Percentiles rank a stretch among this genome's conserved stretches.
These are phyloP conservation scores for Sinohyriopsis cumingii DNA, from an alignment of 2,888 invertebrate genomes.

Conservation along the genomic window DNA sequence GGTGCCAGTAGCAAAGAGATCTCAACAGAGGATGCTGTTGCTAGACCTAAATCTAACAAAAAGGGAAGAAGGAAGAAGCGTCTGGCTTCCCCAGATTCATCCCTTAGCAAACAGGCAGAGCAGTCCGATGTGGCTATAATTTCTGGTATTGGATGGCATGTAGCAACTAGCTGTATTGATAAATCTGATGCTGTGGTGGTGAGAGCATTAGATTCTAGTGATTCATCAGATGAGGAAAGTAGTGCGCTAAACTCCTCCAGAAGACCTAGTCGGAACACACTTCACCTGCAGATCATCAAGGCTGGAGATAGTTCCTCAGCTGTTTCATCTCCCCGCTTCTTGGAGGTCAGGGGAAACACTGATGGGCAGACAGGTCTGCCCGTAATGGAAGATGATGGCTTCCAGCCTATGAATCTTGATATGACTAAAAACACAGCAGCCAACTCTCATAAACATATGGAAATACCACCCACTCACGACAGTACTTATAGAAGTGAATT, in stretches of 20 bases:
- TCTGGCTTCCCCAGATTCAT: constrained; percentile 38
- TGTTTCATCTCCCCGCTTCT: constrained; percentile 46
- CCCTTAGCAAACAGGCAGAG: constrained; percentile 40
- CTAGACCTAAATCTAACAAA: constrained; percentile 56
- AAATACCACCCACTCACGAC: too few species aligned
- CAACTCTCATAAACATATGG: neutral
- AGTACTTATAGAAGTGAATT: constrained; percentile 8
- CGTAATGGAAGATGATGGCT: constrained; percentile 49
- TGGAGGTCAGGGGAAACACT: constrained; percentile 41
- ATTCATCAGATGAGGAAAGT: constrained; percentile 28
- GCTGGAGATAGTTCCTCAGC: constrained; percentile 29
- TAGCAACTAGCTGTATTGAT: constrained; percentile 58
- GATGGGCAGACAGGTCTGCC: constrained; percentile 29
- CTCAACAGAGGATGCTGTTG: constrained; percentile 37
- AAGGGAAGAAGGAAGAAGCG: constrained; percentile 42
- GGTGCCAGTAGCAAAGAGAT: constrained; percentile 46
- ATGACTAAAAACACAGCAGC: constrained; percentile 43
- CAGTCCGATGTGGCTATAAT: constrained; percentile 59
- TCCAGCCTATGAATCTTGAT: constrained; percentile 60
- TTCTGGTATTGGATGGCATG: constrained; percentile 66
- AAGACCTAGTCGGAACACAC: neutral
- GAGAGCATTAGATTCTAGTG: constrained; percentile 42
- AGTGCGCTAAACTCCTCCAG: neutral
- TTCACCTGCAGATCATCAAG: constrained; percentile 16
- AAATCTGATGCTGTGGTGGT: constrained; percentile 51